Base-by-base conservation (phyloP, 2,888 invertebrate genomes). In the Troides helena region DNA sequence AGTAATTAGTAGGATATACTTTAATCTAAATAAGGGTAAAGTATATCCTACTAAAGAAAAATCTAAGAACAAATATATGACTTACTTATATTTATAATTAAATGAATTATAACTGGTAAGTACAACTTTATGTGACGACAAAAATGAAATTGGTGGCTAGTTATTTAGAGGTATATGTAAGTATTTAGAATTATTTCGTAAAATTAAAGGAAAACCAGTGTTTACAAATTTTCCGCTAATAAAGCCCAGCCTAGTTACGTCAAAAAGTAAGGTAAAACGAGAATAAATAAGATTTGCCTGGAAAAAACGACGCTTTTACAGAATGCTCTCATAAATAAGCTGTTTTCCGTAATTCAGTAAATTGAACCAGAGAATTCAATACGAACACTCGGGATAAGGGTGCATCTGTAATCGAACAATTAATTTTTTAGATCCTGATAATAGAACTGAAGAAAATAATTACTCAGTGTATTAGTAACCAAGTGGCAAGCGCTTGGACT, bases 241-340 rank as follows among this genome's bases (percentile, higher is more conserved):
- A 53, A 53, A n/a, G 7, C 53, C 18, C 7, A 53, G 7, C 53
- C 18, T 12, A 53, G 7, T n/a, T 53, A 53, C 53, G 53, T n/a
- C n/a, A n/a, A 53, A 53, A 53, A 53, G n/a, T 6, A 53, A n/a
- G 7, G 7, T n/a, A n/a, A 53, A 8, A 18, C 53, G 7, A n/a
- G n/a, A 53, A 53, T 53, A n/a, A n/a, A 53, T n/a, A 4, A n/a
- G 53, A 53, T 53, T n/a, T n/a, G 53, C n/a, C n/a, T 53, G n/a
- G 53, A 53, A n/a, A 53, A 53, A 18, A n/a, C n/a, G 53, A 53
- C 53, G n/a, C 53, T 53, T n/a, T 53, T n/a, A 53, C 53, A 53
- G 18, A 53, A 53, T n/a, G 46, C 53, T 53, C n/a, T 18, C n/a
- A 53, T n/a, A 53, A 53, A 53, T n/a, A 18, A 53, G n/a, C 8